phyloP scores from a whole-genome alignment of 2,113 vertebrate genomes.

The Leucoraja erinaceus region DNA sequence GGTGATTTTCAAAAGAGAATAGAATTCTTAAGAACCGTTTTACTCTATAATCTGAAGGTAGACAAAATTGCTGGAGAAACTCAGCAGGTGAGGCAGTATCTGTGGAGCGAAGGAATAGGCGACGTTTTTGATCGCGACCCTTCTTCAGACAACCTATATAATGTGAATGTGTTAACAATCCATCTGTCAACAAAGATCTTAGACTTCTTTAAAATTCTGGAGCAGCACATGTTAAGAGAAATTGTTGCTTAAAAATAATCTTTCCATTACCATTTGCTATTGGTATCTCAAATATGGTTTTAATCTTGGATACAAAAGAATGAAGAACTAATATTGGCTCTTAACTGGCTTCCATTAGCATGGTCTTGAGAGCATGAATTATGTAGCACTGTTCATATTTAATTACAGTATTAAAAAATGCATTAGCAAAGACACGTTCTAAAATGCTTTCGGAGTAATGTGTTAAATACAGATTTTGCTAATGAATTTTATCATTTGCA shows the following conservation, averaged over 20 bases:
- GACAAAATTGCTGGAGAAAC: too few species aligned
- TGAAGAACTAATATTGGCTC: neutral
- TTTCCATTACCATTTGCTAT: neutral
- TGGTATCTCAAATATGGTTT: neutral
- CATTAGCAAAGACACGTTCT: neutral
- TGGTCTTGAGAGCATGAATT: neutral
- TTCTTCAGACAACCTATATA: too few species aligned
- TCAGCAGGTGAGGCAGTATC: too few species aligned
- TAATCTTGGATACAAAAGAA: neutral
- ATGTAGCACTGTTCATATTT: neutral
- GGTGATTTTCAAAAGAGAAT: too few species aligned
- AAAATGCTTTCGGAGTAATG: neutral
- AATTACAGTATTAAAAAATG: neutral
- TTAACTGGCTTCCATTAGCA: neutral
- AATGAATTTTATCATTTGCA: neutral
- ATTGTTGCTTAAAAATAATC: neutral
- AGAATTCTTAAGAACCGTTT: too few species aligned
- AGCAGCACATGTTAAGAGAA: neutral
- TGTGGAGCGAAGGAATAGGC: too few species aligned
- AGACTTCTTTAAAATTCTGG: neutral
- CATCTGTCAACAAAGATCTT: neutral
- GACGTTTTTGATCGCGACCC: too few species aligned
- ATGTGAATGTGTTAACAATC: neutral
- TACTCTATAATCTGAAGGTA: too few species aligned
- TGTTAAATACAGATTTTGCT: neutral